phyloP scores from a whole-genome alignment of 2,113 vertebrate genomes.

The Carettochelys insculpta region DNA sequence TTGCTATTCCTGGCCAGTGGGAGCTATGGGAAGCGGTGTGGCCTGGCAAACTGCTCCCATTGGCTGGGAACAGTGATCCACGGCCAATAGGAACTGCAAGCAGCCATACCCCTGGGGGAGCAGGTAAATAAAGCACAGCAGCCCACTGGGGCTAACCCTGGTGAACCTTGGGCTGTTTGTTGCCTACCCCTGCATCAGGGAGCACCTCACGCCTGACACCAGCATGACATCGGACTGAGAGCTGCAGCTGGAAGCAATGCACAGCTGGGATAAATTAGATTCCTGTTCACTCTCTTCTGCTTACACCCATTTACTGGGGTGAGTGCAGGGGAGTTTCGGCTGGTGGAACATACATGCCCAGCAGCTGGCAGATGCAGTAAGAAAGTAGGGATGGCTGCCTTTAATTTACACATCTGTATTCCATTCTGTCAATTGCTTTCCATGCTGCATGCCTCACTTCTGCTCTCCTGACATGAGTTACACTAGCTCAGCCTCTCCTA shows the following conservation, averaged over 20 bases:
- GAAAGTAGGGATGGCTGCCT: not conserved
- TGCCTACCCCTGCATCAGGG: too few species aligned
- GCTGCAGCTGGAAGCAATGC: too few species aligned
- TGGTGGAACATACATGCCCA: not conserved
- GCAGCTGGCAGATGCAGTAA: not conserved
- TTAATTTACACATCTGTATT: not conserved
- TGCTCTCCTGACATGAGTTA: not conserved
- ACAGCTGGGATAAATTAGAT: not conserved
- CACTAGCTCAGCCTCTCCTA: not conserved
- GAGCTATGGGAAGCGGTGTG: too few species aligned
- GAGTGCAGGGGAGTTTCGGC: not conserved
- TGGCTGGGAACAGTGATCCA: too few species aligned
- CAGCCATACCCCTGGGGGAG: too few species aligned
- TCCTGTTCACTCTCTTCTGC: not conserved
- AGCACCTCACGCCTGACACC: not conserved
- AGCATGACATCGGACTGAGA: not conserved
- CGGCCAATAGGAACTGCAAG: too few species aligned
- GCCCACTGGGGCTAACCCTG: too few species aligned
- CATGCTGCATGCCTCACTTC: not conserved
- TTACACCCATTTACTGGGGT: too few species aligned
- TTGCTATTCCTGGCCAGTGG: too few species aligned
- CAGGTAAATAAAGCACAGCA: too few species aligned
- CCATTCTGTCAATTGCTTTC: not conserved
- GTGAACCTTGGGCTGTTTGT: too few species aligned
- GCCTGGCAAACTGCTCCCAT: too few species aligned